Evolutionary conservation across 2,888 invertebrate species (phyloP), one percentile per base, ranked within the genome.

Genomic region (Andrena trimmerana): DNA sequence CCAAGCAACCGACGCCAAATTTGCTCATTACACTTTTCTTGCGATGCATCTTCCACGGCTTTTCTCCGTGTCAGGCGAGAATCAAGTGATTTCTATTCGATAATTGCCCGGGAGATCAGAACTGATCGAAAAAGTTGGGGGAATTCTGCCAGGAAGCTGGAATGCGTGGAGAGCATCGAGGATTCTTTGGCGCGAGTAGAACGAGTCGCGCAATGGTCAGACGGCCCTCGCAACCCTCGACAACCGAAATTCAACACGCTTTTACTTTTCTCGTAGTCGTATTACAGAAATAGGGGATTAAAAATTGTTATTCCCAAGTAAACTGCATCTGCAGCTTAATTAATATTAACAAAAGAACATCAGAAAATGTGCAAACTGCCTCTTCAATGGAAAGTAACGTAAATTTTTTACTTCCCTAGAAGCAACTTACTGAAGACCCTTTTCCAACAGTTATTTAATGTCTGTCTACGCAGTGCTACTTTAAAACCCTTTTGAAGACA

Each of bases 1-100:
- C 72, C 68, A 76, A 50, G 29, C 59, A 66, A 24, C 63, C 69
- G 65, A 60, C 65, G 79, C 68, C 81, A 79, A 86, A 88, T 84
- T 88, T 79, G 69, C 78, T 86, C 57, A 69, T 74, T 70, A 88
- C 86, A 82, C 68, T 75, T 85, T 78, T 75, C 67, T 72, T 63
- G 62, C 31, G 62, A 67, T 57, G 67, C 42, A 50, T 65, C 52
- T 29, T 27, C 4, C 20, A 2, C 63, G 20, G n/a, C 77, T 69
- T 31, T 54, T 48, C 52, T 48, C 31, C 48, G 57, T 27, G n/a
- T 70, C 59, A 33, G 8, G 0, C 54, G 16, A 16, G 3, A 48
- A 81, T 71, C 80, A 29, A 54, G 31, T n/a, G 62, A 68, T 65
- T 59, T 52, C n/a, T 13, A 16, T 16, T 13, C 29, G 27, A 29